Conservation (phyloP, 1,140 invertebrate species). For the Drosophila oshimai region DNA sequence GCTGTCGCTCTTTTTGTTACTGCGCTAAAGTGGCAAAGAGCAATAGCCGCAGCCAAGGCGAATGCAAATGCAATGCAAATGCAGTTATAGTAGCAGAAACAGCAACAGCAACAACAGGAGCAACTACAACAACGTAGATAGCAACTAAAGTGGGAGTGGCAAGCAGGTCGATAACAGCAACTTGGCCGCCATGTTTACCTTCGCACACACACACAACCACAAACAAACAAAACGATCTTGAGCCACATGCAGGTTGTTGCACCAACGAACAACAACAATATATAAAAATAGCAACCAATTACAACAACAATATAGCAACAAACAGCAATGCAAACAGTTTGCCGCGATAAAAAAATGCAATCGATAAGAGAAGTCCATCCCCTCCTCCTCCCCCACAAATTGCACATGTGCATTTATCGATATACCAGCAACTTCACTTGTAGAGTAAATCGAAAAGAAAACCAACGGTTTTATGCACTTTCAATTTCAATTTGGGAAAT, state of each 20-base stretch:
- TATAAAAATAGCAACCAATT: conserved; percentile 12
- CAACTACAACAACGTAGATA: conserved; percentile 11
- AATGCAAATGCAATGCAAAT: conserved; percentile 72
- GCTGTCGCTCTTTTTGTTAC: conserved; percentile 42
- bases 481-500: too few relatives aligned
- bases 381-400: neutral
- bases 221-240: conserved; percentile 60
- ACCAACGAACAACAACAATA: conserved; percentile 34
- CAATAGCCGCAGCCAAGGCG: conserved; percentile 77
- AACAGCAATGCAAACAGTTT: conserved; percentile 14
- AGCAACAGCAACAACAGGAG: conserved; percentile 19
- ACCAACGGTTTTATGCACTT: neutral
- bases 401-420: neutral
- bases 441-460: neutral
- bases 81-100: conserved; percentile 36
- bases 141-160: conserved; percentile 48
- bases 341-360: conserved; percentile 9
- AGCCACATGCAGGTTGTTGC: conserved; percentile 81
- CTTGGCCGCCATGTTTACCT: conserved; percentile 56
- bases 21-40: conserved; percentile 75
- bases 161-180: conserved; percentile 55
- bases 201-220: conserved; percentile 21
- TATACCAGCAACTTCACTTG: neutral
- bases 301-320: conserved; percentile 7
- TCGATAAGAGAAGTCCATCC: conserved; percentile 1